Conservation (phyloP, 1,140 invertebrate species). For the Bathynomus jamesi region DNA sequence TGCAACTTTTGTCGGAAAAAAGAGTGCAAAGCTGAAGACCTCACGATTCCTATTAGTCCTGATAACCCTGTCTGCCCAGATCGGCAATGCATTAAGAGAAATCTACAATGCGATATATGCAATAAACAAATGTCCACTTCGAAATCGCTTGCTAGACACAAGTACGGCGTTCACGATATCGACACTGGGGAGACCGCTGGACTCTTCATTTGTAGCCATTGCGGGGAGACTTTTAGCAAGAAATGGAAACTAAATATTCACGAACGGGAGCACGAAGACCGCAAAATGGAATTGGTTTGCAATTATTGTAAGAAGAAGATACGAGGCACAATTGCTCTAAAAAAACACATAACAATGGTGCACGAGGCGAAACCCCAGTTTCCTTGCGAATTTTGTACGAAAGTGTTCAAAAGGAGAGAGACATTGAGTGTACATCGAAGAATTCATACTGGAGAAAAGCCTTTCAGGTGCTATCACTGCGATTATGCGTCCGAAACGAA, state of each 20-base stretch:
- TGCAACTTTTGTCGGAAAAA: slow-evolving; percentile 34
- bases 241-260: slow-evolving; percentile 37
- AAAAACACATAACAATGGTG: slow-evolving; percentile 34
- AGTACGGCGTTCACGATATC: slow-evolving; percentile 33
- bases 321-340: slow-evolving; percentile 34
- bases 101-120: slow-evolving; percentile 30
- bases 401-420: slow-evolving; percentile 85
- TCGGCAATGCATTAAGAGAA: slow-evolving; percentile 34
- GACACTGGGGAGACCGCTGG: slow-evolving; percentile 25
- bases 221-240: slow-evolving; percentile 34
- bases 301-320: slow-evolving; percentile 30
- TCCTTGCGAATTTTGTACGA: slow-evolving; percentile 69
- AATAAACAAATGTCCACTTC: slow-evolving; percentile 35
- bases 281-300: slow-evolving; percentile 27
- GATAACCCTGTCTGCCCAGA: slow-evolving; percentile 34
- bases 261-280: slow-evolving; percentile 32
- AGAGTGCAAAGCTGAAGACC: slow-evolving; percentile 32
- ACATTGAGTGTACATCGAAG: slow-evolving; percentile 85
- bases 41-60: slow-evolving; percentile 28
- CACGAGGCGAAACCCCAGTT: slow-evolving; percentile 30
- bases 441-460: slow-evolving; percentile 59
- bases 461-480: slow-evolving; percentile 41
- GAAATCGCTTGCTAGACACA: slow-evolving; percentile 31
- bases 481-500: slow-evolving; percentile 36
- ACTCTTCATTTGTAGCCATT: slow-evolving; percentile 34